Evolutionary conservation across 92 coral and sea anemone species (phyloP).

Genomic region (Epizoanthus illoricatus): DNA sequence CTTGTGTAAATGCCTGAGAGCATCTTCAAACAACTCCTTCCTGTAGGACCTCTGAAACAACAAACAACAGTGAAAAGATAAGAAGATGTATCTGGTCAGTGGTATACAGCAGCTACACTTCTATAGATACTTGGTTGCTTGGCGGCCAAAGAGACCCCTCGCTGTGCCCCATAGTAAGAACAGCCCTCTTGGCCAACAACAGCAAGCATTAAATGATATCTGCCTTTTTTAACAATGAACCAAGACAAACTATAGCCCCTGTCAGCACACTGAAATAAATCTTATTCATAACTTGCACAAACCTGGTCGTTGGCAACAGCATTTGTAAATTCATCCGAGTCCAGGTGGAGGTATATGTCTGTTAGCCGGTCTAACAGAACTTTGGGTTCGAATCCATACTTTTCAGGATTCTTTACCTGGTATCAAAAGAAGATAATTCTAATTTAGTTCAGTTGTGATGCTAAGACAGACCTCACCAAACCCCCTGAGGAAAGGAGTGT

Average conservation of each 20-base stretch:
- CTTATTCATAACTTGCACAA: background rate
- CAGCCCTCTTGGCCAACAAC: no score
- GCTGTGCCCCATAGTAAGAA: background rate
- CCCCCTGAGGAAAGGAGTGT: background rate
- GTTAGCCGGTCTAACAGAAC: constrained; percentile 79
- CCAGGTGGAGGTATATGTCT: constrained; percentile 88
- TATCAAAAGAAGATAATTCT: background rate
- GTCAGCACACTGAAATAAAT: background rate
- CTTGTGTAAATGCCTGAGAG: constrained; percentile 80
- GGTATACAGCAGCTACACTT: background rate
- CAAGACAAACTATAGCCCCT: background rate
- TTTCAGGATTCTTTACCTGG: constrained; percentile 95
- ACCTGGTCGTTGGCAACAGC: constrained; percentile 99
- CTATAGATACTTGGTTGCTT: no score
- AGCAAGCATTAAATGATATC: no score
- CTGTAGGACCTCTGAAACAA: constrained; percentile 81
- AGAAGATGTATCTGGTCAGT: background rate
- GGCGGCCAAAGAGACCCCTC: background rate
- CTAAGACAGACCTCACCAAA: background rate
- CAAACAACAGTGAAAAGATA: constrained; percentile 11
- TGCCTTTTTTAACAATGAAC: no score
- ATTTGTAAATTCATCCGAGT: constrained; percentile 79
- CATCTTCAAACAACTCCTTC: constrained; percentile 85
- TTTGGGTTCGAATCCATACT: constrained; percentile 98
- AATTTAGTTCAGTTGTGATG: no score